Conservation (phyloP, 2,888 invertebrate genomes). For the Andrena camellia region DNA sequence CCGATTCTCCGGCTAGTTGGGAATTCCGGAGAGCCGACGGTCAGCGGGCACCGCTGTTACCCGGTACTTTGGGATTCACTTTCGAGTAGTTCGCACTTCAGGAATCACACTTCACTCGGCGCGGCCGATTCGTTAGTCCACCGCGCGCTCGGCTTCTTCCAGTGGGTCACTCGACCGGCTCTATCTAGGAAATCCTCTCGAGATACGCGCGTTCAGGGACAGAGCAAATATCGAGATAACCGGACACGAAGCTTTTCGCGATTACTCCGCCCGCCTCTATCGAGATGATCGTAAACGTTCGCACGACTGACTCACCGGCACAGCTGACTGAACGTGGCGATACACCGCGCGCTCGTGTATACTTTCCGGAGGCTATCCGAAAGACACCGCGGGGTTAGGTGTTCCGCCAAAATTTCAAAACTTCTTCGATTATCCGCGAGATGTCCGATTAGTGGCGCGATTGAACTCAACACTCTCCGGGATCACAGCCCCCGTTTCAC, state of each 20-base stretch:
- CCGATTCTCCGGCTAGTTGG: neutral
- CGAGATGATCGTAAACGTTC: slow-evolving; percentile 36
- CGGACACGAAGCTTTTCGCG: slow-evolving; percentile 22
- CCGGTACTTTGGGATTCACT: neutral
- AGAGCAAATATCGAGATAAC: slow-evolving; percentile 28
- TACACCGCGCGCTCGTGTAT: neutral
- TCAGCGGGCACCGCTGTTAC: neutral
- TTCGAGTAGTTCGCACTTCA: slow-evolving; percentile 46
- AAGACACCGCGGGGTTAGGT: slow-evolving; percentile 7
- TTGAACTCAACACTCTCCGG: slow-evolving; percentile 7
- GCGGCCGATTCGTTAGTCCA: slow-evolving; percentile 45
- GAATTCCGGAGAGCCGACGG: neutral
- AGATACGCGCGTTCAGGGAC: slow-evolving; percentile 1
- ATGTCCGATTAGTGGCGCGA: slow-evolving; percentile 47
- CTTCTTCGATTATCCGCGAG: neutral
- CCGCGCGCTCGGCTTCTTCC: slow-evolving; percentile 38
- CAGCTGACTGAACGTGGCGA: neutral
- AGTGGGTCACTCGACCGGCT: slow-evolving; percentile 33
- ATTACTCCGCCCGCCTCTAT: slow-evolving; percentile 24
- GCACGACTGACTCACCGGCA: slow-evolving; percentile 28
- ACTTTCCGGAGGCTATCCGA: neutral
- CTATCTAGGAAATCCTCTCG: slow-evolving; percentile 12
- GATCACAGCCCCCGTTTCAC: neutral
- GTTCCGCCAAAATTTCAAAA: slow-evolving; percentile 30
- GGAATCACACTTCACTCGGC: slow-evolving; percentile 57